A percentile compares a stretch with the other conserved stretches of the same genome.
Evolutionary conservation across 2,888 invertebrate species (phyloP).

Genomic region (Ochropleura plecta): DNA sequence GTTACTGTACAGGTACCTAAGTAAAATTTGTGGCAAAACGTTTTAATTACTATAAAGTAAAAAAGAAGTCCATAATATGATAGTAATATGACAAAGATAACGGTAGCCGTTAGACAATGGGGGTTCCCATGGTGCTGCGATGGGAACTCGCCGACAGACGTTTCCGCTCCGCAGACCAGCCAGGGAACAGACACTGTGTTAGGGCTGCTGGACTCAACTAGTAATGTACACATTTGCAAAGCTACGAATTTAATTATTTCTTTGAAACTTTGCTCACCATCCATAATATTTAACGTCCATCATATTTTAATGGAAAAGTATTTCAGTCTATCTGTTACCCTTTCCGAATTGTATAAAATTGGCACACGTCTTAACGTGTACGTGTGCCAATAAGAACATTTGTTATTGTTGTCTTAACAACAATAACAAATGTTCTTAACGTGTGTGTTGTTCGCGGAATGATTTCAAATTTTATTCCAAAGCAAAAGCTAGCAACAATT

Average conservation of each 20-base stretch:
- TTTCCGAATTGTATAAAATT: neutral
- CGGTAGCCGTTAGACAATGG: slow-evolving; percentile 58
- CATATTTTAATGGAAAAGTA: neutral
- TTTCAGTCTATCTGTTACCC: neutral
- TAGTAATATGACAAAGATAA: slow-evolving; percentile 42
- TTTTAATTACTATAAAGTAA: slow-evolving; percentile 6
- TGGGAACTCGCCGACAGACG: slow-evolving; percentile 58
- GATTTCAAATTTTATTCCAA: too few species aligned
- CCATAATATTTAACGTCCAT: too few species aligned
- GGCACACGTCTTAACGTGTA: neutral
- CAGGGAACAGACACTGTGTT: slow-evolving; percentile 33
- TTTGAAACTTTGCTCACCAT: neutral
- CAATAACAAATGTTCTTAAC: too few species aligned
- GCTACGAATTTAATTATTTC: neutral
- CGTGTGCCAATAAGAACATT: too few species aligned
- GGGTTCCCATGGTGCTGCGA: slow-evolving; percentile 56
- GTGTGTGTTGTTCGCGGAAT: neutral
- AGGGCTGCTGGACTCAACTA: slow-evolving; percentile 49
- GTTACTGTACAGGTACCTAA: neutral
- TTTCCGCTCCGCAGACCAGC: slow-evolving; percentile 59
- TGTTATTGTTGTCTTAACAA: too few species aligned
- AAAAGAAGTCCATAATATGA: slow-evolving; percentile 20
- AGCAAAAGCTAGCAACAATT: neutral
- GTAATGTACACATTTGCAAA: neutral
- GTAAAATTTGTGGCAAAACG: neutral